Conservation (phyloP, 1,140 invertebrate species). For the Bombyx mori region ASM3026992v2 NC_085111.1:2837501-2838000, state of each 20-base stretch:
- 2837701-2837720: constrained; percentile 25
- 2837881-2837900: constrained; percentile 18
- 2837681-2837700: constrained; percentile 24
- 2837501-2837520: constrained; percentile 50
- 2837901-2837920: constrained; percentile 18
- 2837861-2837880: constrained; percentile 13
- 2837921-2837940: constrained; percentile 30
- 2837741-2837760: constrained; percentile 9
- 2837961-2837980: constrained; percentile 6
- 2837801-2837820: constrained; percentile 24
- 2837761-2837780: constrained; percentile 39
- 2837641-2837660: not conserved
- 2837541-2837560: constrained; percentile 18
- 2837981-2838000: constrained; percentile 30
- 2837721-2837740: constrained; percentile 25
- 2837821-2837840: constrained; percentile 16
- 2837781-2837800: constrained; percentile 28
- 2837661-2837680: constrained; percentile 25
- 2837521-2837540: constrained; percentile 7
- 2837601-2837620: not conserved
- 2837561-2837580: constrained; percentile 26
- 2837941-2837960: constrained; percentile 29
- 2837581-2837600: constrained; percentile 10
- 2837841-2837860: constrained; percentile 9
- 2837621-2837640: not conserved